Evolutionary conservation across 2,113 vertebrate genomes (phyloP).

Genomic region (Acrocephalus arundinaceus): DNA sequence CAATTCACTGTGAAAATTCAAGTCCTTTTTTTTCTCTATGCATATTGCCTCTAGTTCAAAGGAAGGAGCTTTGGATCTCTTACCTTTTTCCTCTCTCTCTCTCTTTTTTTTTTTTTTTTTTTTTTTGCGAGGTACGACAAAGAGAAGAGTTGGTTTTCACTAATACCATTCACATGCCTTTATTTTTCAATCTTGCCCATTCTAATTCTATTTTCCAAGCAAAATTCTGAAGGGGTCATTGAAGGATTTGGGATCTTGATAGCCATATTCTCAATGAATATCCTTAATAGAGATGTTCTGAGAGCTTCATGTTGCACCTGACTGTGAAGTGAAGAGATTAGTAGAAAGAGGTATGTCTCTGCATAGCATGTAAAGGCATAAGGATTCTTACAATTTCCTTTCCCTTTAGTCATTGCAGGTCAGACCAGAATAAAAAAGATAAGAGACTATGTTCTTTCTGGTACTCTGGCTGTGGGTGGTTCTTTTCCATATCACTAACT

Average conservation of each 20-base stretch:
- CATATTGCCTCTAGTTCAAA: not conserved
- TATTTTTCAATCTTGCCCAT: not conserved
- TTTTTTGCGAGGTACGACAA: not conserved
- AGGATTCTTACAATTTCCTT: not conserved
- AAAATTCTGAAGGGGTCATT: not conserved
- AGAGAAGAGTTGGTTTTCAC: not conserved
- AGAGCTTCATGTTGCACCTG: not conserved
- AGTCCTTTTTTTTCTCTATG: not conserved
- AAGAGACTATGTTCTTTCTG: not conserved
- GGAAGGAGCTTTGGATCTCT: not conserved
- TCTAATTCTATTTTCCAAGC: not conserved
- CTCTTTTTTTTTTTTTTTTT: not conserved
- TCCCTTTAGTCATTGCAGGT: not conserved
- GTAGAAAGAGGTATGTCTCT: not conserved
- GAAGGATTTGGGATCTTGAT: not conserved
- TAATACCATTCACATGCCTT: not conserved
- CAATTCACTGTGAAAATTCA: not conserved
- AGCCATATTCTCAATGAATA: not conserved
- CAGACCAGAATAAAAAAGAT: not conserved
- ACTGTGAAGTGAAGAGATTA: not conserved
- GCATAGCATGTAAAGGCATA: not conserved
- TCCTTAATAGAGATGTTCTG: not conserved
- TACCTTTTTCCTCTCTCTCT: not conserved
- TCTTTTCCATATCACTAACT: not conserved
- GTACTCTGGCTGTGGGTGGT: not conserved